Percentiles rank a stretch among this genome's conserved stretches.
phyloP scores from a whole-genome alignment of 2,888 invertebrate species.

The Lasioglossum malachurum region DNA sequence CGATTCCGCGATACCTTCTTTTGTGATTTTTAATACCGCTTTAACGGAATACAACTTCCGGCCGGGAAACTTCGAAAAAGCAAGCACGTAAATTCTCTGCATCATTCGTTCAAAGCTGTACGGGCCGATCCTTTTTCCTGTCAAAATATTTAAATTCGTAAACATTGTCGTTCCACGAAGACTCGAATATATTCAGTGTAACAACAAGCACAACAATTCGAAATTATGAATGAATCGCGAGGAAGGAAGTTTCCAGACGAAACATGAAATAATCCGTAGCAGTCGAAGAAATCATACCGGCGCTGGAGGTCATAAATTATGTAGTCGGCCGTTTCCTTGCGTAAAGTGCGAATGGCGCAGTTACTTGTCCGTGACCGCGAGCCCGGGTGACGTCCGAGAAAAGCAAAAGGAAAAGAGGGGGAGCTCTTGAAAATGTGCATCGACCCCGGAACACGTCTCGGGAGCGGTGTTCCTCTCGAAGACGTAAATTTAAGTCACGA shows the following conservation, averaged over 20 bases:
- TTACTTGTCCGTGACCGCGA: slow-evolving; percentile 21
- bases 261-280: background rate
- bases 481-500: slow-evolving; percentile 58
- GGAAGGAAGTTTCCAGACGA: background rate
- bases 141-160: no score
- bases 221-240: background rate
- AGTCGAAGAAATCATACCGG: background rate
- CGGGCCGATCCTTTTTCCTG: no score
- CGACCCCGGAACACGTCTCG: background rate
- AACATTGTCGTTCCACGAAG: no score
- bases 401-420: background rate
- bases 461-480: background rate
- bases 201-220: background rate
- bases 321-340: background rate
- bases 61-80: background rate
- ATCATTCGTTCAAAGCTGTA: background rate
- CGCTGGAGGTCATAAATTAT: slow-evolving; percentile 17
- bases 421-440: background rate
- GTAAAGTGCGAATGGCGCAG: slow-evolving; percentile 10
- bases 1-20: slow-evolving; percentile 11
- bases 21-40: background rate
- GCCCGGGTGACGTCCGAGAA: slow-evolving; percentile 10
- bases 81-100: background rate
- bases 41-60: background rate
- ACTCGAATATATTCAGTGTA: background rate